A percentile compares a stretch with the other conserved stretches of the same genome.
phyloP scores from a whole-genome alignment of 1,140 invertebrate species.

The Drosophila nigromelanica region DNA sequence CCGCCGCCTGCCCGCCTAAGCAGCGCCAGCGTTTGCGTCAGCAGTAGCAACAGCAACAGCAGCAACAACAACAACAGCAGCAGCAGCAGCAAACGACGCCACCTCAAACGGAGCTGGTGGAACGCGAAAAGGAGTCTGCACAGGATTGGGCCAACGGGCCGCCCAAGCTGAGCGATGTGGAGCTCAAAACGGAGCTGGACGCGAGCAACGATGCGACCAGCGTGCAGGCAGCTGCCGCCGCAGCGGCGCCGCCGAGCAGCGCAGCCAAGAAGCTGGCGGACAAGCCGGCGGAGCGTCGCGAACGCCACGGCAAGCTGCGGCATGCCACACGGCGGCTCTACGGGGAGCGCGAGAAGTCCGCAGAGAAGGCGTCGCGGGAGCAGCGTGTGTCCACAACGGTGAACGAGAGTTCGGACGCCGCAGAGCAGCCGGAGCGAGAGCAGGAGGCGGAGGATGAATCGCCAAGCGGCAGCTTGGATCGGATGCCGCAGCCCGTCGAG shows the following conservation, averaged over 20 bases:
- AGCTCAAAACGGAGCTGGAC: conserved; percentile 39
- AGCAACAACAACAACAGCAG: conserved; percentile 38
- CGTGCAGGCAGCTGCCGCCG: conserved; percentile 1
- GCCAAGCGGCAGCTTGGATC: too few relatives aligned
- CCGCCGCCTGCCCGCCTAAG: conserved; percentile 71
- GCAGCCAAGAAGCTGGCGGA: conserved; percentile 43
- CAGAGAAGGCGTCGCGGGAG: conserved; percentile 22
- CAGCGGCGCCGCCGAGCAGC: conserved; percentile 8
- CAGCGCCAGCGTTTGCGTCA: conserved; percentile 70
- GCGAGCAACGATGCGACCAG: conserved; percentile 28
- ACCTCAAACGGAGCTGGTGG: conserved; percentile 4
- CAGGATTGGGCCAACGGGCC: conserved; percentile 47
- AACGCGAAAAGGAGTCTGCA: conserved; percentile 3
- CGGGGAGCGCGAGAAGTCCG: conserved; percentile 38
- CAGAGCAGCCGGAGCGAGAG: neutral
- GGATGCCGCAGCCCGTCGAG: conserved; percentile 68
- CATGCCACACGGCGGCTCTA: conserved; percentile 55
- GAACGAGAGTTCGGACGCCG: too few relatives aligned
- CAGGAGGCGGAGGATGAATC: neutral
- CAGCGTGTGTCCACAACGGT: neutral
- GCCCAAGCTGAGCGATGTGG: conserved; percentile 29
- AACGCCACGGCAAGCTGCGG: conserved; percentile 68
- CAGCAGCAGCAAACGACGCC: conserved; percentile 40
- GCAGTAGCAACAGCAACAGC: conserved; percentile 56
- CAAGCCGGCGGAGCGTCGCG: conserved; percentile 57